Conservation (phyloP, 2,888 invertebrate species). For the Cheiracanthium punctorium region DNA sequence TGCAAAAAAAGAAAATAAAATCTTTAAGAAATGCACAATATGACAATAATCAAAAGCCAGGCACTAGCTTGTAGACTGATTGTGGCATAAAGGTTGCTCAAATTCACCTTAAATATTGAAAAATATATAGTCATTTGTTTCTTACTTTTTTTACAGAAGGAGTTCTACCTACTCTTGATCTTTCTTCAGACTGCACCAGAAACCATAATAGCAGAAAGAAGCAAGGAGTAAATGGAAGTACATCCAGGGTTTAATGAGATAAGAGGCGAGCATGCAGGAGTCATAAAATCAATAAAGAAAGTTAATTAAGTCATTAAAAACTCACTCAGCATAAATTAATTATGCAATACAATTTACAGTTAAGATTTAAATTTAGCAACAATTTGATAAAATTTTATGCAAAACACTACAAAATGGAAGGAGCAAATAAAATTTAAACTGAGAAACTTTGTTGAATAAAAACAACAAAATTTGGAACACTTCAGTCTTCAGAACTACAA, state of each 20-base stretch:
- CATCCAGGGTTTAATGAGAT: conserved; percentile 52
- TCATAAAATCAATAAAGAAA: conserved; percentile 41
- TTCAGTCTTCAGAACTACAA: too few species aligned
- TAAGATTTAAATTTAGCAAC: too few species aligned
- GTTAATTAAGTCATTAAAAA: conserved; percentile 56
- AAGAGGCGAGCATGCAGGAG: conserved; percentile 55
- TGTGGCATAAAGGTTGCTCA: background rate
- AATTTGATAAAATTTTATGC: too few species aligned
- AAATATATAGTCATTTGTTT: conserved; percentile 37
- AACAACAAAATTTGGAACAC: too few species aligned
- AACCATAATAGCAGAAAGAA: conserved; percentile 30
- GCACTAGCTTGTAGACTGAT: background rate
- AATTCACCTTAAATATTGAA: background rate
- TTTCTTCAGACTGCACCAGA: conserved; percentile 47
- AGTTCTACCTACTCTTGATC: conserved; percentile 69
- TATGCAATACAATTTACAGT: too few species aligned
- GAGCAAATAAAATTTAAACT: too few species aligned
- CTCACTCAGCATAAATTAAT: background rate
- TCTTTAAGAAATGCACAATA: too few species aligned
- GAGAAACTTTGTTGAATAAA: too few species aligned
- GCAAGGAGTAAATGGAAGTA: conserved; percentile 34
- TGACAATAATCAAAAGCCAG: too few species aligned
- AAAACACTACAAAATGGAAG: too few species aligned
- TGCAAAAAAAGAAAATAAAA: too few species aligned
- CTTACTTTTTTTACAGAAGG: conserved; percentile 67